Percentiles rank a stretch among this genome's conserved stretches.
Evolutionary conservation across 1,140 invertebrate species (phyloP).

Genomic region (Penaeus vannamei): DNA sequence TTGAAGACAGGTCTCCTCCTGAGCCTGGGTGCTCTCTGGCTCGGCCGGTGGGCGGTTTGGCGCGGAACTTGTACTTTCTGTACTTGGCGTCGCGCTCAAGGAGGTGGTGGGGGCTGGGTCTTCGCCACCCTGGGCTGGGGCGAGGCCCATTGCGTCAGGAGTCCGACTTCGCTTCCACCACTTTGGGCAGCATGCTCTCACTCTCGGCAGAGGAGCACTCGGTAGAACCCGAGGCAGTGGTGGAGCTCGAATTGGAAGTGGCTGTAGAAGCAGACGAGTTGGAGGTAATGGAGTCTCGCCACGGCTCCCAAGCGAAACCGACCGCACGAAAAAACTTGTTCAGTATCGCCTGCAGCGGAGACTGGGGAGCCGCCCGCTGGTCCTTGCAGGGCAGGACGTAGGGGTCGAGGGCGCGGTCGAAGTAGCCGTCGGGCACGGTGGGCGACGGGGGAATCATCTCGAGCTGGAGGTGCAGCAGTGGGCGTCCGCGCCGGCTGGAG

Average conservation of each 20-base stretch:
- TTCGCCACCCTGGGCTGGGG: neutral
- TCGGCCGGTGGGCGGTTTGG: neutral
- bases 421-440: slow-evolving; percentile 50
- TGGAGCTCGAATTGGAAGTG: neutral
- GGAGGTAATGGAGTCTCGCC: slow-evolving; percentile 54
- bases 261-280: slow-evolving; percentile 36
- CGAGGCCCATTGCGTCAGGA: slow-evolving; percentile 1
- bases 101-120: neutral
- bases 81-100: neutral
- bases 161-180: slow-evolving; percentile 41
- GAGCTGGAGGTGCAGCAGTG: slow-evolving; percentile 24
- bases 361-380: neutral
- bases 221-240: neutral
- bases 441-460: slow-evolving; percentile 61
- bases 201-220: slow-evolving; percentile 47
- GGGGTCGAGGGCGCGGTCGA: slow-evolving; percentile 30
- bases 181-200: slow-evolving; percentile 57
- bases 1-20: too few species aligned
- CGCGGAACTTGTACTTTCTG: neutral
- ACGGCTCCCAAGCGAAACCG: slow-evolving; percentile 50
- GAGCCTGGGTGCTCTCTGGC: neutral
- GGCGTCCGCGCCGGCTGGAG: slow-evolving; percentile 29
- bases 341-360: slow-evolving; percentile 40
- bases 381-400: neutral
- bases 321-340: slow-evolving; percentile 63